phyloP scores from a whole-genome alignment of 2,888 invertebrate species.

The Clostera curtula region DNA sequence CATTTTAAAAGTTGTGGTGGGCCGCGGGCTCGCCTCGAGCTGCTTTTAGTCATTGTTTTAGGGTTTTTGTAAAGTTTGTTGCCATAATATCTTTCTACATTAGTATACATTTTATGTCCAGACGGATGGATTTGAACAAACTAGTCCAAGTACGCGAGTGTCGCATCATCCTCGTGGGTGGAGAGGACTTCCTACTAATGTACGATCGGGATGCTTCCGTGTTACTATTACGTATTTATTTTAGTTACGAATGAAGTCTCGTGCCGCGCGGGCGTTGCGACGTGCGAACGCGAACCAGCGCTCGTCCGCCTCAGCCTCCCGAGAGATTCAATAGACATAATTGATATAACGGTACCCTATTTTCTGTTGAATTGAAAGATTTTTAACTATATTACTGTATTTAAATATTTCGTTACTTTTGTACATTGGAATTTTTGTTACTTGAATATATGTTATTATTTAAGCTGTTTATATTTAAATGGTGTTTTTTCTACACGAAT shows the following conservation, averaged over 20 bases:
- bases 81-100: slow-evolving; percentile 75
- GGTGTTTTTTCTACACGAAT: slow-evolving; percentile 63
- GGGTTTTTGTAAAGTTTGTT: slow-evolving; percentile 75
- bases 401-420: slow-evolving; percentile 69
- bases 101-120: slow-evolving; percentile 70
- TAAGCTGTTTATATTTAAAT: slow-evolving; percentile 69
- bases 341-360: slow-evolving; percentile 47
- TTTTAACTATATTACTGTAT: slow-evolving; percentile 60
- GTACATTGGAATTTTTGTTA: slow-evolving; percentile 72
- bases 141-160: slow-evolving; percentile 64
- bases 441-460: slow-evolving; percentile 67
- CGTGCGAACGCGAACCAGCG: slow-evolving; percentile 19
- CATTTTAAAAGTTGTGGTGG: slow-evolving; percentile 68
- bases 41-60: slow-evolving; percentile 76
- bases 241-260: slow-evolving; percentile 36
- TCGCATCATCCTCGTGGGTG: slow-evolving; percentile 38
- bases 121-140: slow-evolving; percentile 70
- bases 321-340: slow-evolving; percentile 31
- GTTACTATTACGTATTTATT: slow-evolving; percentile 55
- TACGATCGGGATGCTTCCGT: slow-evolving; percentile 39
- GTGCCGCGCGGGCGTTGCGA: slow-evolving; percentile 24
- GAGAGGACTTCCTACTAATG: slow-evolving; percentile 36
- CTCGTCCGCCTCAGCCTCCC: slow-evolving; percentile 24
- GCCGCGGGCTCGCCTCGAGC: slow-evolving; percentile 61
- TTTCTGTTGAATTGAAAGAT: slow-evolving; percentile 63